Evolutionary conservation across 2,888 invertebrate genomes (phyloP).

Genomic region (Volucella inflata): DNA sequence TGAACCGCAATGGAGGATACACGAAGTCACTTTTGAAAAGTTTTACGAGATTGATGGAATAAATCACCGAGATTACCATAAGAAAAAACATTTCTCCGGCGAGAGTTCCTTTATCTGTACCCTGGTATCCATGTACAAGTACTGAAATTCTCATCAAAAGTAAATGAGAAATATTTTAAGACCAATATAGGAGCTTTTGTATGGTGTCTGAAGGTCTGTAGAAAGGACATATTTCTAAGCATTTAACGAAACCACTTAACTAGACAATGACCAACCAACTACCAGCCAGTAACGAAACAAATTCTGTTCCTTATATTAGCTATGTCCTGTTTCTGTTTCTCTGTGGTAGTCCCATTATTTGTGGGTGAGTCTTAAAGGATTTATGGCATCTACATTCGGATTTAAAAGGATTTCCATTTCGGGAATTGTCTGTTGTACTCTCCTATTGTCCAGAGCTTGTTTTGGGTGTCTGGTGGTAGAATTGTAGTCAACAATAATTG

Average conservation of each 20-base stretch:
- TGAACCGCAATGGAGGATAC: slow-evolving; percentile 54
- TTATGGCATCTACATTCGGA: slow-evolving; percentile 62
- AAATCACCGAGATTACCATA: slow-evolving; percentile 64
- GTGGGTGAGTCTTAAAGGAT: slow-evolving; percentile 47
- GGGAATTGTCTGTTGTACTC: slow-evolving; percentile 10
- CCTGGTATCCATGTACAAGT: no score
- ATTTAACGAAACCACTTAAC: slow-evolving; percentile 62
- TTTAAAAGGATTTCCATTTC: slow-evolving; percentile 60
- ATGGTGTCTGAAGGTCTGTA: slow-evolving; percentile 3
- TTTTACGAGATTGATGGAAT: slow-evolving; percentile 62
- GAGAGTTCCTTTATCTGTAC: neutral
- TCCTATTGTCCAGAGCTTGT: slow-evolving; percentile 21
- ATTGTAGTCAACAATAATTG: slow-evolving; percentile 65
- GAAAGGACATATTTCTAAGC: slow-evolving; percentile 4
- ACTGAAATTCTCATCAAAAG: neutral
- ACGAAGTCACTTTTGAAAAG: slow-evolving; percentile 60
- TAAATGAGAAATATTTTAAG: slow-evolving; percentile 39
- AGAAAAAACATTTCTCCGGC: slow-evolving; percentile 41
- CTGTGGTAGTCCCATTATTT: slow-evolving; percentile 34
- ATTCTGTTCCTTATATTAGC: slow-evolving; percentile 15
- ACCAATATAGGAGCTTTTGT: slow-evolving; percentile 1
- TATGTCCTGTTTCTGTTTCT: slow-evolving; percentile 1
- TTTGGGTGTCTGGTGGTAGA: slow-evolving; percentile 13
- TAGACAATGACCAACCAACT: neutral
- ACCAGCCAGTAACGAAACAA: neutral